Conservation (phyloP, 2,797 vertebrate species). For the Enteromius unitaeniatus region DNA sequence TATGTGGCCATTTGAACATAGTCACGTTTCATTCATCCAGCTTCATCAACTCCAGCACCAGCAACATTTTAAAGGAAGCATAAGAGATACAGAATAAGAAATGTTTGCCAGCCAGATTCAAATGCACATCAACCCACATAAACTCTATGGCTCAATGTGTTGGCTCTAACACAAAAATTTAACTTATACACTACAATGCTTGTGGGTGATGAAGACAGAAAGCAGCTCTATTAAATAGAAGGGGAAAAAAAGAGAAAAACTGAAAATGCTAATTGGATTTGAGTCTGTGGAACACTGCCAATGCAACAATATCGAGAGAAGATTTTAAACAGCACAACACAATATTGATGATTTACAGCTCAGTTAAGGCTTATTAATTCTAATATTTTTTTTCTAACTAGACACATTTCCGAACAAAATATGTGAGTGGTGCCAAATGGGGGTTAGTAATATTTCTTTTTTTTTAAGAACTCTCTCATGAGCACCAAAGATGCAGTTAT, state of each 20-base stretch:
- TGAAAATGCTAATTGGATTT: background rate
- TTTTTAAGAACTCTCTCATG: background rate
- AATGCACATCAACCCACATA: background rate
- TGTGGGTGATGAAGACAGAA: background rate
- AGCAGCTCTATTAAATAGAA: background rate
- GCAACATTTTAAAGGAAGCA: background rate
- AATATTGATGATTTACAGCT: background rate
- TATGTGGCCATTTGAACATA: too few relatives aligned
- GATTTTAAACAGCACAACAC: background rate
- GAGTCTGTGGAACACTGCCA: background rate
- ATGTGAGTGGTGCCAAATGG: background rate
- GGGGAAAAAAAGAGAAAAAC: background rate
- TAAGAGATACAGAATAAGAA: background rate
- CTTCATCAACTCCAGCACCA: background rate
- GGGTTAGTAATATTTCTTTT: background rate
- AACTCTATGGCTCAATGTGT: background rate
- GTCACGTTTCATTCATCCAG: background rate
- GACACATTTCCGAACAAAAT: background rate
- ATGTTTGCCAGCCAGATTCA: constrained; percentile 5
- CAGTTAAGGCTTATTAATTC: background rate
- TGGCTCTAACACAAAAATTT: background rate
- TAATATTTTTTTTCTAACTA: background rate
- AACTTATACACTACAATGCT: background rate
- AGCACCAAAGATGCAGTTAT: background rate
- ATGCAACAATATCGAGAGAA: background rate